These are phyloP conservation scores for Torymus texanus DNA, from an alignment of 2,888 invertebrate genomes.

Conservation along the genomic window DNA sequence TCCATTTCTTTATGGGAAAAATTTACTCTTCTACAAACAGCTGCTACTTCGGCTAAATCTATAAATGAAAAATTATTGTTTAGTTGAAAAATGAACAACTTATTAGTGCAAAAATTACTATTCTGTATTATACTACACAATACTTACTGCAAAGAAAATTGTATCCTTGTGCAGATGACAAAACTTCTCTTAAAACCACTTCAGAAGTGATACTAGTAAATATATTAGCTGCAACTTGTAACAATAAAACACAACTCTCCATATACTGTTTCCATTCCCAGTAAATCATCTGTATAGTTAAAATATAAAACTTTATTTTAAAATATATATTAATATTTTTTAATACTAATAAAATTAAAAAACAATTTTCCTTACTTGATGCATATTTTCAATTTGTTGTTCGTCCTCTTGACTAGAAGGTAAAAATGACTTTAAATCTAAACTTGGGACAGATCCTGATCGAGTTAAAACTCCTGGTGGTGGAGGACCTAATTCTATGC, in stretches of 20 bases:
- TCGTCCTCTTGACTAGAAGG: constrained; percentile 69
- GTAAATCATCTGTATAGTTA: constrained; percentile 67
- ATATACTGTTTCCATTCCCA: constrained; percentile 75
- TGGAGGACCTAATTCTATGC: constrained; percentile 68
- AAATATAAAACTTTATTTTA: constrained; percentile 24
- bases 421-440: constrained; percentile 73
- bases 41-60: constrained; percentile 76
- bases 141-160: constrained; percentile 77
- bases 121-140: background rate
- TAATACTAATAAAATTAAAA: constrained; percentile 20
- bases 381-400: constrained; percentile 67
- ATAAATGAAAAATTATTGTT: constrained; percentile 31
- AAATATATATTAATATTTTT: constrained; percentile 12
- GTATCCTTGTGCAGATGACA: constrained; percentile 77
- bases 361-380: constrained; percentile 64
- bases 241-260: constrained; percentile 76
- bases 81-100: constrained; percentile 3
- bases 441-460: constrained; percentile 73
- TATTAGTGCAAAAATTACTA: background rate
- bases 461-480: constrained; percentile 67
- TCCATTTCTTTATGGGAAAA: constrained; percentile 74
- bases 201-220: constrained; percentile 78
- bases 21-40: constrained; percentile 74
- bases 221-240: constrained; percentile 77
- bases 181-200: constrained; percentile 77